phyloP scores from a whole-genome alignment of 2,797 vertebrate species.

The Malurus leucopterus region DNA sequence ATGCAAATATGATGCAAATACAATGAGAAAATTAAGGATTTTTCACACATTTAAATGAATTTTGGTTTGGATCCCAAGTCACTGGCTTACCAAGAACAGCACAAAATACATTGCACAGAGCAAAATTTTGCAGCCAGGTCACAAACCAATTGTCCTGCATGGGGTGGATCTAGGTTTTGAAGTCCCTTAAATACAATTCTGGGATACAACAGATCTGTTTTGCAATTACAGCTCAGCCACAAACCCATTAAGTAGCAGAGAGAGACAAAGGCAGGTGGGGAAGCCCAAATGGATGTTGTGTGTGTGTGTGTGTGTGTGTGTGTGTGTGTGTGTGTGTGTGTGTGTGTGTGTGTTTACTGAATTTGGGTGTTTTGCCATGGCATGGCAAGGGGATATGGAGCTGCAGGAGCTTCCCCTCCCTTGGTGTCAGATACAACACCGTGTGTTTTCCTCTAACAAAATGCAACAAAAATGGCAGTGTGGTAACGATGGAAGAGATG shows the following conservation, averaged over 20 bases:
- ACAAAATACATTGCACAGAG: background rate
- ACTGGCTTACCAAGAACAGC: background rate
- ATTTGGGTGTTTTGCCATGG: too few species aligned
- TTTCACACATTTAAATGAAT: background rate
- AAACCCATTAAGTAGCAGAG: background rate
- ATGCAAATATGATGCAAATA: background rate
- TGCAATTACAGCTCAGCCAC: background rate
- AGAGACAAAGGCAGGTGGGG: background rate
- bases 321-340: background rate
- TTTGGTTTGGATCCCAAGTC: background rate
- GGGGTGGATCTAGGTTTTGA: background rate
- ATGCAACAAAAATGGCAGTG: background rate
- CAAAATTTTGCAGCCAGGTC: background rate
- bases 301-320: background rate
- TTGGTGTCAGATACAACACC: accelerated
- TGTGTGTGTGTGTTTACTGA: background rate
- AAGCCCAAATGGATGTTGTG: accelerated
- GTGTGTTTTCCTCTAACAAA: background rate
- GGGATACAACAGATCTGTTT: background rate
- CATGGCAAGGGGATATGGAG: background rate
- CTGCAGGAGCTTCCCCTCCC: background rate
- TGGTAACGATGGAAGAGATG: background rate
- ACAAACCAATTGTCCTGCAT: background rate
- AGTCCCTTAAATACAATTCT: background rate
- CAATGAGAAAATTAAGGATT: background rate